Base-by-base conservation (phyloP, 1,140 invertebrate species). In the Harlomillsia oculata region DNA sequence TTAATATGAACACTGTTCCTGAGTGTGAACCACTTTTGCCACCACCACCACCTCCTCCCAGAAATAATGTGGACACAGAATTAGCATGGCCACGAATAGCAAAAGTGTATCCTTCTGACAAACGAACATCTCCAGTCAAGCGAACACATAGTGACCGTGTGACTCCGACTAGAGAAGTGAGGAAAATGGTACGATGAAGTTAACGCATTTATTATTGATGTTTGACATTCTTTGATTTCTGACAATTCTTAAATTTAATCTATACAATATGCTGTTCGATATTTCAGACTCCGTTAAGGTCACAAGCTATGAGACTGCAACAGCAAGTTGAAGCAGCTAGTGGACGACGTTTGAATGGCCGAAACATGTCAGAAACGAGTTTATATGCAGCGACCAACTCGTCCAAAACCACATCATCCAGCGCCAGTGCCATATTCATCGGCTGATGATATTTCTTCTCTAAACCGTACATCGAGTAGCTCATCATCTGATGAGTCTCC, bases 401-500 rank as follows among this genome's bases (percentile, higher is more conserved):
- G 56, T 14, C 44, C 50, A 25, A 59, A 62, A 46, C n/a, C n/a
- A n/a, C 41, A 29, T 11, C 60, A 59, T 30, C 30, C 53, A 5
- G 30, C 37, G n/a, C 57, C 56, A 5, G 44, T 63, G 26, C 61
- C 61, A n/a, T 82, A 83, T 67, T 86, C 83, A 1, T 87, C 84
- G 1, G 84, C 83, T 2, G 84, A 87, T 69, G 84, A 87, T 69
- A 77, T 87, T 16, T 85, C 82, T 67, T 85, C 83, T 0, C 70
- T 85, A 2, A 85, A 85, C 56, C 79, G 83, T 54, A 85, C 83
- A 23, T 84, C 84, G 2, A 84, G 82, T 66, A 78, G 85, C 39
- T 85, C 82, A 69, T 86, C 83, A 45, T 86, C 83, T 1, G 84
- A 87, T 67, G 85, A 87, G 68, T 69, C 69, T 25, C 69, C 68